Base-by-base conservation (phyloP, 2,888 invertebrate species). In the Agrilus biguttatus region DNA sequence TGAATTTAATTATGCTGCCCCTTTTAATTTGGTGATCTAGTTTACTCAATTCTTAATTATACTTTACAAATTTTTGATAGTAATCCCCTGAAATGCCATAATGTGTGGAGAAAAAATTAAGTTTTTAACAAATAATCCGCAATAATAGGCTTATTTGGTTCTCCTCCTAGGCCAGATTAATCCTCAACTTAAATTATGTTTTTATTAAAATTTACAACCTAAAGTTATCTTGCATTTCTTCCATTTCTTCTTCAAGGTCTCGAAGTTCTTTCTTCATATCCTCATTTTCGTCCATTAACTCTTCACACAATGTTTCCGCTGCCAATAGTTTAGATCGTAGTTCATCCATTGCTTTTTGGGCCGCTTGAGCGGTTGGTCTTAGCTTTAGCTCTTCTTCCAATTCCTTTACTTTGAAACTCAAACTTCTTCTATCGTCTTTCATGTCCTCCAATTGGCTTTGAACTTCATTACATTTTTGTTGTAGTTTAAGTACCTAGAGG, bases 141-240 rank as follows among this genome's bases (percentile, higher is more conserved):
- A 17, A 17, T 17, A 3, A 17, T 17, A 3, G 4, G 17, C 17
- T 17, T 17, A n/a, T 32, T 42, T 37, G 2, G 33, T 35, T 35
- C 35, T 35, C 5, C 6, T 35, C 5, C 14, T 35, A 8, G 34
- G 34, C 12, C 3, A 13, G 33, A 36, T 13, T 34, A 13, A 32
- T 35, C 5, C 35, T 21, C n/a, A 40, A 41, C 5, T 21, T 21
- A 5, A 21, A 21, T 14, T 17, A 19, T 2, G 17, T 17, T 17
- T 17, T 23, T 6, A 2, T 28, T 33, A 36, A 19, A 33, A 35
- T 12, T 37, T 35, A 41, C 33, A 62, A 80, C 73, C 85, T 78
- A 65, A 91, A 92, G 61, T 87, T 90, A 61, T 97, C 97, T 63
- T 97, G 96, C 81, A 98, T 84, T 68, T 98, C 98, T 60, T 98